Evolutionary conservation across 2,797 vertebrate genomes (phyloP).

Genomic region (Parauchenoglanis ngamensis): DNA sequence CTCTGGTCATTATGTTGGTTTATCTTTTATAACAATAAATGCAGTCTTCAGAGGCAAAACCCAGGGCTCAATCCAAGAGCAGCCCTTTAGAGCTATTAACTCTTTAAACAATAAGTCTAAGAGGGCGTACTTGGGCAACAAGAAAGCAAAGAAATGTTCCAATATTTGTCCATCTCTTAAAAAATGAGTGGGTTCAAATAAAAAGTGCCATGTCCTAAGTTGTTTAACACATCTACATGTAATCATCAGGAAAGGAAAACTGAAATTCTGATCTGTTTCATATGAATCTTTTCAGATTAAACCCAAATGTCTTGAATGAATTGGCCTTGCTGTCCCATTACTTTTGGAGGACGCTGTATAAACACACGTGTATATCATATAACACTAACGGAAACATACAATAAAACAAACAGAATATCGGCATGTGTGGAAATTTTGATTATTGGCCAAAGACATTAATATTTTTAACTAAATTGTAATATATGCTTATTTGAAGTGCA

Average conservation of each 20-base stretch:
- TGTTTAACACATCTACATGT: neutral
- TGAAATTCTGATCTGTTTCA: neutral
- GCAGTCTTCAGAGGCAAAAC: neutral
- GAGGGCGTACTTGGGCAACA: neutral
- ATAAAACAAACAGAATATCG: neutral
- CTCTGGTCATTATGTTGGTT: neutral
- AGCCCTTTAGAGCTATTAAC: neutral
- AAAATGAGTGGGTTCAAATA: neutral
- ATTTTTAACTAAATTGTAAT: neutral
- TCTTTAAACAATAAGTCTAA: neutral
- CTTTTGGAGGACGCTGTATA: neutral
- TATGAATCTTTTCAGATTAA: neutral
- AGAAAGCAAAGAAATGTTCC: neutral
- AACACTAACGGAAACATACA: neutral
- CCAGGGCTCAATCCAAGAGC: neutral
- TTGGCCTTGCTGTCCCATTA: no score
- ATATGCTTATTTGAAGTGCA: neutral
- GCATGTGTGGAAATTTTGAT: neutral
- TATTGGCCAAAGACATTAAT: neutral
- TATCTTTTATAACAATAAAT: neutral
- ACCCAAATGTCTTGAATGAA: neutral
- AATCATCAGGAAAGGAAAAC: neutral
- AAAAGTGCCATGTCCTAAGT: neutral
- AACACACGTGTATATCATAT: neutral
- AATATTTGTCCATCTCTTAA: neutral